A percentile compares a stretch with the other conserved stretches of the same genome.
These are phyloP conservation scores for Mustelus asterias DNA, from an alignment of 2,113 vertebrate species.

Conservation along the genomic window DNA sequence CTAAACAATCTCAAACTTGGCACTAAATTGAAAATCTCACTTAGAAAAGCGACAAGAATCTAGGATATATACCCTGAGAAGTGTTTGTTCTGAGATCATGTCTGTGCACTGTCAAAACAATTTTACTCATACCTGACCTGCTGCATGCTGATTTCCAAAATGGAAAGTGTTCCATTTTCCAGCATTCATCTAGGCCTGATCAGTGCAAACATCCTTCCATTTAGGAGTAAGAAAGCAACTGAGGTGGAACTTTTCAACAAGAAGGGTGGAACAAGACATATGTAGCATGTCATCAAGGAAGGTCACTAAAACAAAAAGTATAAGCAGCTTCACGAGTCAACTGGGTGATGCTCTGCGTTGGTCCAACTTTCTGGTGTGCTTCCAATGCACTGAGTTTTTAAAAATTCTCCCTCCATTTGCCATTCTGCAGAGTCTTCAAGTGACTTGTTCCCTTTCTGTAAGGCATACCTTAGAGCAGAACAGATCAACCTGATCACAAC, in stretches of 20 bases:
- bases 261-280: background rate
- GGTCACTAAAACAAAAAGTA: background rate
- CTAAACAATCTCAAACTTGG: background rate
- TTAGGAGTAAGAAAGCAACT: background rate
- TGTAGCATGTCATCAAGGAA: background rate
- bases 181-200: background rate
- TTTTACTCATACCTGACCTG: constrained; percentile 1
- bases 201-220: background rate
- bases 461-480: background rate
- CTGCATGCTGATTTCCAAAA: background rate
- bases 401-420: background rate
- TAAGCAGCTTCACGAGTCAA: background rate
- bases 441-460: background rate
- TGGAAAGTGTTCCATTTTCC: background rate
- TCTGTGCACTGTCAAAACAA: background rate
- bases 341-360: background rate
- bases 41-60: background rate
- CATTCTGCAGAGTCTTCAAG: background rate
- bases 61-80: background rate
- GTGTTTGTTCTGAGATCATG: background rate
- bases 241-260: background rate
- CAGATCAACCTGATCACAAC: background rate
- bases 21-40: constrained; percentile 3
- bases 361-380: background rate
- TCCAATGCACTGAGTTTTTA: background rate